Evolutionary conservation across 2,113 vertebrate species (phyloP), one percentile per base, ranked within the genome.

Genomic region (Nicator chloris): DNA sequence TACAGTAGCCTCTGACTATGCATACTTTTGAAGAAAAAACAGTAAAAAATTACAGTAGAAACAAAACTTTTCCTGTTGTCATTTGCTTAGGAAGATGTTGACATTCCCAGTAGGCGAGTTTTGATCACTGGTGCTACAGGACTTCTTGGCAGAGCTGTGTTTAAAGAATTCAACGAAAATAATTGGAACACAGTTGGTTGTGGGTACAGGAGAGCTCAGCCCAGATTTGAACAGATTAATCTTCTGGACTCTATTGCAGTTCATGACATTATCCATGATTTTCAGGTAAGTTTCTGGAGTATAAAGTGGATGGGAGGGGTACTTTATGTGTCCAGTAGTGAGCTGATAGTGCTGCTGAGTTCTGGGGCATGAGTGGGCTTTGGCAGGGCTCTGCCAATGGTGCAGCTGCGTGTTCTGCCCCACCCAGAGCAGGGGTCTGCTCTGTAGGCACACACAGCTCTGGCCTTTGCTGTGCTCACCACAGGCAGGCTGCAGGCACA

Each of bases 41-140:
- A 53, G 16, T 42, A 57, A 9, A 49, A 68, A 65, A 24, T 28
- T 59, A 53, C 3, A 81, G 15, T 39, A 23, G 28, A 64, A 93
- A 54, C 16, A 45, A 86, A 93, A 50, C 78, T 44, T 83, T 31
- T 88, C 9, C 28, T 91, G 26, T 79, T 82, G 19, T 37, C 2
- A 1, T 95, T 95, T 65, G 88, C 77, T 45, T 71, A 98, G 99
- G 99, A 99, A 94, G 98, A 98, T 92, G 96, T 97, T 23, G 92
- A 97, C 27, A 79, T 98, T 45, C 98, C 98, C 20, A 97, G 69
- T 26, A 97, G 97, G 49, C 97, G 97, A 68, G 98, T 98, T 71
- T 95, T 99, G 86, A 97, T 99, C 86, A 99, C 99, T 1, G 99
- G 99, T 33, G 99, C 99, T 27, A 99, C 99, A 0, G 99, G 99